Percentiles rank a stretch among this genome's conserved stretches.
Conservation (phyloP, 2,113 vertebrate genomes). For the Gallinago media region DNA sequence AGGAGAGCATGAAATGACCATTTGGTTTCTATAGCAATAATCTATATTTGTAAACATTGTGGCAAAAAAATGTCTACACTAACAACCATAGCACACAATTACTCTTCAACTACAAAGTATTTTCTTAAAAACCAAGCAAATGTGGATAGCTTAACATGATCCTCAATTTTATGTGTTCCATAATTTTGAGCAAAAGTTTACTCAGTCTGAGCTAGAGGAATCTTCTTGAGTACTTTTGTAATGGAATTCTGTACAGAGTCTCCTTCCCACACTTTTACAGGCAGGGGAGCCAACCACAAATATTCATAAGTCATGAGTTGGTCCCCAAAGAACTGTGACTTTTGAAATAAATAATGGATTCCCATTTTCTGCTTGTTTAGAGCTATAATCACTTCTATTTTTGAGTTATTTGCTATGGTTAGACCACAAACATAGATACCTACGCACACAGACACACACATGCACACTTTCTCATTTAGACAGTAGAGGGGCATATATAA, state of each 20-base stretch:
- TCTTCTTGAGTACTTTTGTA: background rate
- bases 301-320: background rate
- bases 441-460: fast-evolving
- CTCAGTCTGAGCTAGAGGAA: background rate
- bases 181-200: background rate
- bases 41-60: slow-evolving; percentile 2
- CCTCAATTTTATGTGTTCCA: background rate
- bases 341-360: background rate
- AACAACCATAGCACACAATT: background rate
- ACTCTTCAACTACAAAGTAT: background rate
- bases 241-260: background rate
- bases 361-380: background rate
- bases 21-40: slow-evolving; percentile 25
- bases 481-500: background rate
- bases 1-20: background rate
- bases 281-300: background rate
- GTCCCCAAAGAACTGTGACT: background rate
- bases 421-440: background rate
- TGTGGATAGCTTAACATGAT: background rate
- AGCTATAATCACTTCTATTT: background rate
- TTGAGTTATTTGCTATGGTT: background rate
- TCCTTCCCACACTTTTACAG: background rate
- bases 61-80: background rate
- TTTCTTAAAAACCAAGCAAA: background rate
- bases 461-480: background rate